A percentile compares a stretch with the other conserved stretches of the same genome.
These are phyloP conservation scores for Pterostichus niger DNA, from an alignment of 2,888 invertebrate genomes.

Conservation along the genomic window DNA sequence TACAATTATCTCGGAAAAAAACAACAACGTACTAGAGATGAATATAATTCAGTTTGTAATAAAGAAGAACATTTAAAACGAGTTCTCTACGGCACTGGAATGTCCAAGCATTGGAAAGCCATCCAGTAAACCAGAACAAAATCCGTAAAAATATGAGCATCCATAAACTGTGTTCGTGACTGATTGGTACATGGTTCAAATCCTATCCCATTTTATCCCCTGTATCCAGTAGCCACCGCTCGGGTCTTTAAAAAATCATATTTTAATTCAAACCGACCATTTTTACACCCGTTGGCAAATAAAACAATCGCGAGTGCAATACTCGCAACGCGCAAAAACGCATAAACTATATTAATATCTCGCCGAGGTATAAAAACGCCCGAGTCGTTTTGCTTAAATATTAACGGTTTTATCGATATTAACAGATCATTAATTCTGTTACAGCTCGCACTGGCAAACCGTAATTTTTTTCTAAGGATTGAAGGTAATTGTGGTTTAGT, in stretches of 20 bases:
- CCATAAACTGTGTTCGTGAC: constrained; percentile 62
- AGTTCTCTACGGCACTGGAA: constrained; percentile 23
- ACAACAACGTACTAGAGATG: too few relatives aligned
- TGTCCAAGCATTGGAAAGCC: constrained; percentile 35
- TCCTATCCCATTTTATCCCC: constrained; percentile 52
- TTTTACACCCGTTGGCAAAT: constrained; percentile 27
- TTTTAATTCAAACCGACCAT: constrained; percentile 62
- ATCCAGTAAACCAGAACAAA: constrained; percentile 59
- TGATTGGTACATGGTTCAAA: constrained; percentile 56
- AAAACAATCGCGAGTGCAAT: neutral
- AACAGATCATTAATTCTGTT: constrained; percentile 57
- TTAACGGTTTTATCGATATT: constrained; percentile 48
- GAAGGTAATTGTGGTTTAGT: too few relatives aligned
- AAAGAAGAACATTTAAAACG: neutral
- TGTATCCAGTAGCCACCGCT: constrained; percentile 7
- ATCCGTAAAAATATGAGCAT: constrained; percentile 58
- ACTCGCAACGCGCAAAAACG: constrained; percentile 4
- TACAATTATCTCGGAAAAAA: too few relatives aligned
- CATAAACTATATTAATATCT: constrained; percentile 34
- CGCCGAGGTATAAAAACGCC: neutral
- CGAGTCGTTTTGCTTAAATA: constrained; percentile 29
- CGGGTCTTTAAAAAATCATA: constrained; percentile 66
- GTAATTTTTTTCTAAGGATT: too few relatives aligned
- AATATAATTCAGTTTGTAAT: too few relatives aligned
- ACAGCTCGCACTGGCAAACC: too few relatives aligned